Evolutionary conservation across 2,113 vertebrate species (phyloP).

Genomic region (Phyllopteryx taeniolatus): DNA sequence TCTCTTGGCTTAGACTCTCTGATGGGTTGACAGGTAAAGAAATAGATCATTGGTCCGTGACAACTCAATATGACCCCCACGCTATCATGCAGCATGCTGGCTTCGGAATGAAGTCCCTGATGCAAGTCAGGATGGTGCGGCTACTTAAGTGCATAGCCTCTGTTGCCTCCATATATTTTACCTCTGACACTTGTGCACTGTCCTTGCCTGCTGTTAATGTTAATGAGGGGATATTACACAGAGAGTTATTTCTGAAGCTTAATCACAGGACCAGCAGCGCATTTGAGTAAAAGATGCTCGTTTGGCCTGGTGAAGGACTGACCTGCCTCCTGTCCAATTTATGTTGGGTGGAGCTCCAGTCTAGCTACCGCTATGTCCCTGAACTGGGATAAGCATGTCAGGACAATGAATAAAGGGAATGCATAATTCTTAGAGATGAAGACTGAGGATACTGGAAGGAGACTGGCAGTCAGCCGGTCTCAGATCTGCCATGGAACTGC

Average conservation of each 20-base stretch:
- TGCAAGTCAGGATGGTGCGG: constrained; percentile 45
- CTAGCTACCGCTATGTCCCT: constrained; percentile 34
- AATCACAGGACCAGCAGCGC: constrained; percentile 38
- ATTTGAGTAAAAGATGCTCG: constrained; percentile 36
- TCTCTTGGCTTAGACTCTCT: constrained; percentile 63
- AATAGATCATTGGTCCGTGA: constrained; percentile 77
- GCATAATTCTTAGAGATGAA: constrained; percentile 52
- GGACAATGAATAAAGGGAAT: constrained; percentile 42
- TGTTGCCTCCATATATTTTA: constrained; percentile 41
- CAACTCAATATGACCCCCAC: constrained; percentile 70
- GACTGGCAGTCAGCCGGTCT: constrained; percentile 48
- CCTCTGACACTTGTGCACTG: constrained; percentile 40
- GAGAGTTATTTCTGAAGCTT: constrained; percentile 48
- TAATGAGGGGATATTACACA: constrained; percentile 57
- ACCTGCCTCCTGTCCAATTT: constrained; percentile 40
- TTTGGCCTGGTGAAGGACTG: constrained; percentile 39
- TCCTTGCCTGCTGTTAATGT: constrained; percentile 65
- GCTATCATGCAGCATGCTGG: constrained; percentile 57
- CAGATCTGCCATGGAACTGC: constrained; percentile 57
- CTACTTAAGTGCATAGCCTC: constrained; percentile 53
- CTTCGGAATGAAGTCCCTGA: constrained; percentile 56
- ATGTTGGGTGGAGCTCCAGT: constrained; percentile 31
- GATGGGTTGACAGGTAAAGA: constrained; percentile 74
- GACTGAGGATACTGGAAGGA: constrained; percentile 27
- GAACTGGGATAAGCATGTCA: constrained; percentile 51